Evolutionary conservation across 2,797 vertebrate genomes (phyloP).

Genomic region (Muraenolepis orangiensis): DNA sequence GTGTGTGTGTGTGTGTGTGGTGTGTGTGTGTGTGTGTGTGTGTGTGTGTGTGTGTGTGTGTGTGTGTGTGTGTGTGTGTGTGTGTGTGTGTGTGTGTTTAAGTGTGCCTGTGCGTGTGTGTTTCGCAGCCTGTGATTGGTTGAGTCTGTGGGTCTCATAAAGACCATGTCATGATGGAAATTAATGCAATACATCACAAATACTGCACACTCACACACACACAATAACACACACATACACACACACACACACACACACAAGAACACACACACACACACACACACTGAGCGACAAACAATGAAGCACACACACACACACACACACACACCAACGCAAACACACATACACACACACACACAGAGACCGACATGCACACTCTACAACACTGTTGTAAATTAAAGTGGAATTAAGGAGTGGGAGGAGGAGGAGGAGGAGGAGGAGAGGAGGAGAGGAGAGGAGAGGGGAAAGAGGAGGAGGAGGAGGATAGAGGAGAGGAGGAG

Average conservation of each 20-base stretch:
- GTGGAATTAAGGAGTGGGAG: conserved; percentile 34
- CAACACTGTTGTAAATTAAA: conserved; percentile 62
- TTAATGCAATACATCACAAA: conserved; percentile 81
- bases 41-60: conserved; percentile 22
- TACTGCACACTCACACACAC: conserved; percentile 32
- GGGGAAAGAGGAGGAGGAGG: not conserved
- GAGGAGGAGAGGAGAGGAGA: not conserved
- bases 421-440: too few relatives aligned
- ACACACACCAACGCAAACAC: not conserved
- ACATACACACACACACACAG: not conserved
- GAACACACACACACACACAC: conserved; percentile 17
- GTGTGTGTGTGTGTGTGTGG: conserved; percentile 18
- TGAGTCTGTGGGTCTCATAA: conserved; percentile 68
- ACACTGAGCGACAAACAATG: conserved; percentile 1
- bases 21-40: conserved; percentile 23
- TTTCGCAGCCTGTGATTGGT: conserved; percentile 59
- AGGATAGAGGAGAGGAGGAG: too few relatives aligned
- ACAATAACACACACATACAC: conserved; percentile 15
- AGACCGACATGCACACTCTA: conserved; percentile 7
- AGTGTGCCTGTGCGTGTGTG: conserved; percentile 24
- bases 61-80: conserved; percentile 13
- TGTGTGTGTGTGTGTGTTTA: conserved; percentile 17
- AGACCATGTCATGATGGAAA: conserved; percentile 77
- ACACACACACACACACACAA: conserved; percentile 11
- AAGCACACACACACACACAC: conserved; percentile 21